Evolutionary conservation across 2,113 vertebrate genomes (phyloP), one percentile per base, ranked within the genome.

Genomic region (Colistium nudipinnis): DNA sequence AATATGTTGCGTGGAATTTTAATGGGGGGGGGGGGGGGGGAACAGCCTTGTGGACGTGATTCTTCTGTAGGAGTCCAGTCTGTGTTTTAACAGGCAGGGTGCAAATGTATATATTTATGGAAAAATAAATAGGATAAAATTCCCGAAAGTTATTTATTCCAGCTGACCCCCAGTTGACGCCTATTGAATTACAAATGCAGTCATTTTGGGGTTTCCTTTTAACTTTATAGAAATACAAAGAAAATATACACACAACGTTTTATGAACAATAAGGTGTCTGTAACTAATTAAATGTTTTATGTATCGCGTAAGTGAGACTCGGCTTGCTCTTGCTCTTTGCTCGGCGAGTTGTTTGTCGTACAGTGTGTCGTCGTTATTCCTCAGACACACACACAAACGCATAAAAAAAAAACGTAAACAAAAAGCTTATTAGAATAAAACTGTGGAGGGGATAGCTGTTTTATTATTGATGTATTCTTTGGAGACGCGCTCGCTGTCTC

Each of bases 381-480:
- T 67, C 52, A 28, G 57, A 52, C 24, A 30, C 72, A 74, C 24
- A 38, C 73, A 35, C 33, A 53, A n/a, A 13, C 2, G 4, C 33
- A 74, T 62, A 49, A n/a, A 76, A 60, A 80, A 78, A 59, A 80
- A 41, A 30, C 19, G 76, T 71, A 73, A 80, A 86, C 76, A 81
- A 69, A 74, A 44, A 56, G 53, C 52, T 86, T 74, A 87, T 90
- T 86, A 78, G 39, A 74, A 67, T 76, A 76, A 85, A 85, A 86
- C 85, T 88, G 87, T 86, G 76, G 49, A 81, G 74, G 48, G 45
- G 76, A 78, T 61, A 39, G 45, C 48, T 44, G 28, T 24, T n/a
- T n/a, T n/a, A n/a, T n/a, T n/a, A n/a, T n/a, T 73, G 67, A 76
- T 82, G 71, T 36, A 69, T 82, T 81, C 60, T 57, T 47, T 35